phyloP scores from a whole-genome alignment of 92 coral and sea anemone species.

The Meandrina meandrites region DNA sequence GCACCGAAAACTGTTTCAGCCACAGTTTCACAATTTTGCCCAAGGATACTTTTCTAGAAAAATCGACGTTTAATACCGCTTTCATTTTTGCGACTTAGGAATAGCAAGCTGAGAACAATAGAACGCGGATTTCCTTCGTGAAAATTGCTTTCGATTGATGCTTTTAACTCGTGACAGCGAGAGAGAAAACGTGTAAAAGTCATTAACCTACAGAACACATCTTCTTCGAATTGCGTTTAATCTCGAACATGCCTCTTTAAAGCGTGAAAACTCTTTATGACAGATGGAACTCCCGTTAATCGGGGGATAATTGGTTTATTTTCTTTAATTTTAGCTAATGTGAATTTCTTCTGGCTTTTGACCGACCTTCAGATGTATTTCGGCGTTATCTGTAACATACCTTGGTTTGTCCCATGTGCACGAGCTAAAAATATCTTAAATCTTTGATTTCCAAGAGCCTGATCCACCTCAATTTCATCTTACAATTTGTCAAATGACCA shows the following conservation, averaged over 20 bases:
- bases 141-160: not conserved
- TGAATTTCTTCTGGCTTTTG: not conserved
- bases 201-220: not conserved
- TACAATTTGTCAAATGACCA: not conserved
- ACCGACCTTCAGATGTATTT: not conserved
- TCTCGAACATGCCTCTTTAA: not conserved
- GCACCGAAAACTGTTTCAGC: not conserved
- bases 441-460: not conserved
- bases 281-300: conserved; percentile 14
- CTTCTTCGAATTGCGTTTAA: not conserved
- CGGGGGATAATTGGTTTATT: conserved; percentile 27
- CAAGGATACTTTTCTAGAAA: not conserved
- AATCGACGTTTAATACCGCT: not conserved
- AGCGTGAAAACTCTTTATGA: conserved; percentile 1
- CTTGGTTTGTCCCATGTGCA: not conserved
- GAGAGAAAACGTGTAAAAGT: not conserved
- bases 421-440: not conserved
- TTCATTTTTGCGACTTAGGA: not conserved
- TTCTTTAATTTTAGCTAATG: conserved; percentile 3
- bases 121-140: not conserved
- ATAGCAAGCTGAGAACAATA: conserved; percentile 7
- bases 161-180: not conserved
- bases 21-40: not conserved
- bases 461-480: not conserved
- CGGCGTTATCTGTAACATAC: not conserved